phyloP scores from a whole-genome alignment of 2,113 vertebrate species.

The Syngnathus typhle region DNA sequence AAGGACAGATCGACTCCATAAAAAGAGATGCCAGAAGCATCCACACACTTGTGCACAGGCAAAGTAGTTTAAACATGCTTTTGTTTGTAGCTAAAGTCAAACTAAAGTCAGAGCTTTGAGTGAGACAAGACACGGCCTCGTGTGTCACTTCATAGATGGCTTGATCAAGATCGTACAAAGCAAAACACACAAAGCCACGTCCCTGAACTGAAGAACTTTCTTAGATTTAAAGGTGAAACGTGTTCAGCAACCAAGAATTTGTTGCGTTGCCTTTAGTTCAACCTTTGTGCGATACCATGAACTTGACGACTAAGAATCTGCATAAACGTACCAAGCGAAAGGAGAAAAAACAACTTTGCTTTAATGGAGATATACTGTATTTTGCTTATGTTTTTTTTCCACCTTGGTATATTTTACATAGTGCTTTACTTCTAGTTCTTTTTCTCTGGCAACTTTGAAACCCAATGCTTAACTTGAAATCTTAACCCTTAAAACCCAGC shows the following conservation, averaged over 20 bases:
- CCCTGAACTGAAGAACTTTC: background rate
- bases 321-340: background rate
- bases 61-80: background rate
- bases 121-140: background rate
- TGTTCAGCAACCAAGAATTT: background rate
- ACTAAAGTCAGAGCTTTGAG: background rate
- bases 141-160: background rate
- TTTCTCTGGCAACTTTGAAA: background rate
- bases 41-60: background rate
- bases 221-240: background rate
- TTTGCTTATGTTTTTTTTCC: background rate
- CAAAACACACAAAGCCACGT: background rate
- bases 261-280: background rate
- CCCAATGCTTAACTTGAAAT: background rate
- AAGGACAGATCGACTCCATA: conserved; percentile 36
- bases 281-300: background rate
- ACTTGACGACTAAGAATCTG: background rate
- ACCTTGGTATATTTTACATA: background rate
- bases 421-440: background rate
- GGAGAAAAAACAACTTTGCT: background rate
- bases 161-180: background rate
- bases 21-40: conserved; percentile 17
- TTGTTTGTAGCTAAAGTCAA: background rate
- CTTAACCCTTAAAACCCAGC: no score
- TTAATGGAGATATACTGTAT: background rate